Conservation (phyloP, 2,113 vertebrate species). For the Hypomesus transpacificus region DNA sequence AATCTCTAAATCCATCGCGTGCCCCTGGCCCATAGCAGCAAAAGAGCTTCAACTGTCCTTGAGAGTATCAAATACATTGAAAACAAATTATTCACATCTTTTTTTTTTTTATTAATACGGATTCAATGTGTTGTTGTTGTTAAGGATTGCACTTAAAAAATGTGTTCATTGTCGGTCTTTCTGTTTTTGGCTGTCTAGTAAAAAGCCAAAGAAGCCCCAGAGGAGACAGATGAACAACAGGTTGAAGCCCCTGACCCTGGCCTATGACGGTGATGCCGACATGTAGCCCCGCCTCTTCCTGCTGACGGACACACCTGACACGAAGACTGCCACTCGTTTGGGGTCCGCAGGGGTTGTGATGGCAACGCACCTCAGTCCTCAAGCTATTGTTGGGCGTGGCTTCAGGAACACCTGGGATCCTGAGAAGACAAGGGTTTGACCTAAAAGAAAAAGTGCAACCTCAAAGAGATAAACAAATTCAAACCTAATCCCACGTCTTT, state of each 20-base stretch:
- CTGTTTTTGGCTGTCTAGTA: constrained; percentile 68
- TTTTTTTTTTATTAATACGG: not conserved
- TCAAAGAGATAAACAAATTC: constrained; percentile 34
- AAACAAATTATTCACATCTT: not conserved
- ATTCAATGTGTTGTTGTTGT: no score
- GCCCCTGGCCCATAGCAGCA: not conserved
- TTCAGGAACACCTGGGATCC: constrained; percentile 13
- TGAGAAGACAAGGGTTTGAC: constrained; percentile 14
- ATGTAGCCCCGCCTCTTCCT: constrained; percentile 73
- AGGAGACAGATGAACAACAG: constrained; percentile 94
- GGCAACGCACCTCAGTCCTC: constrained; percentile 29
- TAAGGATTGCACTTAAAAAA: no score
- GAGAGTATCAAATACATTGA: not conserved
- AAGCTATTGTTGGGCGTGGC: constrained; percentile 23
- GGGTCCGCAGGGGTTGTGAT: constrained; percentile 27
- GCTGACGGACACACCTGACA: not conserved
- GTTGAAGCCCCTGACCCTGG: constrained; percentile 96
- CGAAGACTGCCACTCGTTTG: not conserved
- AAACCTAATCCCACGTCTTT: constrained; percentile 37
- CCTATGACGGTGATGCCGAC: constrained; percentile 96
- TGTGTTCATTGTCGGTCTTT: no score
- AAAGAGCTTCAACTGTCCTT: not conserved
- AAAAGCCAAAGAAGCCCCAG: constrained; percentile 99
- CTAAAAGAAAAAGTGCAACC: constrained; percentile 32
- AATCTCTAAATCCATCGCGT: no score